These are phyloP conservation scores for Balearica regulorum DNA, from an alignment of 2,797 vertebrate species.

Conservation along the genomic window DNA sequence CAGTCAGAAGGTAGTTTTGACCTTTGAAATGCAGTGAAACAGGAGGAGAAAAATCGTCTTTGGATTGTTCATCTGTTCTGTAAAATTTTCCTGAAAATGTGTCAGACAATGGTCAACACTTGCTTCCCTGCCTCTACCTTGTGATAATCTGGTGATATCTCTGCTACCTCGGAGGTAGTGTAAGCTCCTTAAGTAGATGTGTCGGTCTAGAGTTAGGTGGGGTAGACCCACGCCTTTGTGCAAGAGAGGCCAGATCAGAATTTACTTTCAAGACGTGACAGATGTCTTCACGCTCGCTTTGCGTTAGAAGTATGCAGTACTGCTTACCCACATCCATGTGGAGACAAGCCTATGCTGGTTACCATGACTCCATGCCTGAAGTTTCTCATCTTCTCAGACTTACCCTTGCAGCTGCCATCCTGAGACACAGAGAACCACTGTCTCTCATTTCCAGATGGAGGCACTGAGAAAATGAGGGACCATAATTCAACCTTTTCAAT, in stretches of 20 bases:
- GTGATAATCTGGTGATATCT: background rate
- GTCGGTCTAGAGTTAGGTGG: background rate
- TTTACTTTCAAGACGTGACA: background rate
- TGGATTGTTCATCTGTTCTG: background rate
- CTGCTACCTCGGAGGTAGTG: background rate
- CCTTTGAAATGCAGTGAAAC: background rate
- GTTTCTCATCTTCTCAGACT: background rate
- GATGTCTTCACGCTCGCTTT: background rate
- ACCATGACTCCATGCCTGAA: background rate
- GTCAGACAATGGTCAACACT: background rate
- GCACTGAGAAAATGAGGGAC: background rate
- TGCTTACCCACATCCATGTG: background rate
- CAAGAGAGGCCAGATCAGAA: background rate
- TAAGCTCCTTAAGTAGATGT: background rate
- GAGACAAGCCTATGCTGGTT: background rate
- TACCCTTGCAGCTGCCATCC: background rate
- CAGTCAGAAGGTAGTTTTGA: background rate
- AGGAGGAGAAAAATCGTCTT: background rate
- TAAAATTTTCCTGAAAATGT: background rate
- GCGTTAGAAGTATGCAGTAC: background rate
- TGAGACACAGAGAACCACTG: rapidly evolving
- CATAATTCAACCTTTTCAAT: background rate
- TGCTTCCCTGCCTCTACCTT: background rate
- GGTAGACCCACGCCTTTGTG: background rate
- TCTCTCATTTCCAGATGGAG: background rate